Conservation (phyloP, 2,113 vertebrate genomes). For the Dicentrarchus labrax region DNA sequence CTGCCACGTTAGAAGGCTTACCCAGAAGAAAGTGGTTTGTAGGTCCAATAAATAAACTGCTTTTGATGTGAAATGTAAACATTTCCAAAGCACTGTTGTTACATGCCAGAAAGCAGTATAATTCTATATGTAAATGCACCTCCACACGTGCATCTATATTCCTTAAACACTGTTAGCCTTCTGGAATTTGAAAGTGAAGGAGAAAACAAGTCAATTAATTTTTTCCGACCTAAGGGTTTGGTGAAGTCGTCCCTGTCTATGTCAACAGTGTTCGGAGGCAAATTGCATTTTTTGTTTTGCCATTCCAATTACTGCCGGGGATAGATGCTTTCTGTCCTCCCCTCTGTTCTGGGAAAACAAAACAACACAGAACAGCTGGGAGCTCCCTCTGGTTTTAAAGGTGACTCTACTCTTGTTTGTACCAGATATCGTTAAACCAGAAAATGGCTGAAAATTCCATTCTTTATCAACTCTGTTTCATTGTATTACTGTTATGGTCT, state of each 20-base stretch:
- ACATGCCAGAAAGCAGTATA: background rate
- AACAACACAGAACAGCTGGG: slow-evolving; percentile 32
- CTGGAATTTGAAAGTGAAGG: slow-evolving; percentile 32
- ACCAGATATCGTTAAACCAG: slow-evolving; percentile 6
- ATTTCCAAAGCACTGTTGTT: background rate
- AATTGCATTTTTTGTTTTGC: slow-evolving; percentile 63
- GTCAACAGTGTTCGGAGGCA: slow-evolving; percentile 46
- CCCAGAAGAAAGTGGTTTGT: too few species aligned
- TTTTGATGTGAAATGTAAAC: slow-evolving; percentile 10
- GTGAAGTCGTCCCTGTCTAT: slow-evolving; percentile 33
- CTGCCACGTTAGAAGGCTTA: background rate
- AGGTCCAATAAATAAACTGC: background rate
- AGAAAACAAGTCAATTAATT: slow-evolving; percentile 48
- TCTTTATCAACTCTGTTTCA: background rate
- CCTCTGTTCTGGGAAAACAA: slow-evolving; percentile 52
- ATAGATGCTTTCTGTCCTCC: slow-evolving; percentile 23
- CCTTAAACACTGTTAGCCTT: background rate
- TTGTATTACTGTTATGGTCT: background rate
- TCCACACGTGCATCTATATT: background rate
- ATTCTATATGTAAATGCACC: background rate
- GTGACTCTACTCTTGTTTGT: slow-evolving; percentile 19
- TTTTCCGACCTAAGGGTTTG: slow-evolving; percentile 26
- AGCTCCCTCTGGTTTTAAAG: slow-evolving; percentile 26
- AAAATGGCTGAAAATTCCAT: background rate
- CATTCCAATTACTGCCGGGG: slow-evolving; percentile 58